Evolutionary conservation across 2,888 invertebrate genomes (phyloP).

Genomic region (Seladonia tumulorum): DNA sequence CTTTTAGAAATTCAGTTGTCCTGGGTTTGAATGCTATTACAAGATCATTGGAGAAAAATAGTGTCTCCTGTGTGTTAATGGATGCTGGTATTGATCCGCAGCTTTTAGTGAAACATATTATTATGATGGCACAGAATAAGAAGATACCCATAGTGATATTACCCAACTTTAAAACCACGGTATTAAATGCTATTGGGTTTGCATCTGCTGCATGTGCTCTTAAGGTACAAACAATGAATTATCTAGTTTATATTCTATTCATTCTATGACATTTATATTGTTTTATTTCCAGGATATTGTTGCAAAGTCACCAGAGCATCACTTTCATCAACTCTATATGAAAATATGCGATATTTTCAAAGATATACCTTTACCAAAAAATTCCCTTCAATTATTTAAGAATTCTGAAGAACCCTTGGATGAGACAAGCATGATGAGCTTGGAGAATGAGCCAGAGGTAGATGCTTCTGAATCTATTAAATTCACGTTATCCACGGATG

Average conservation of each 20-base stretch:
- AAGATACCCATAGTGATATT: slow-evolving; percentile 77
- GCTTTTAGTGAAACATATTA: slow-evolving; percentile 78
- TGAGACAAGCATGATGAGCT: not conserved
- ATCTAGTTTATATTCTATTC: slow-evolving; percentile 4
- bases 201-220: slow-evolving; percentile 76
- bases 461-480: slow-evolving; percentile 2
- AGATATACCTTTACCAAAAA: slow-evolving; percentile 45
- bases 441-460: not conserved
- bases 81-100: slow-evolving; percentile 77
- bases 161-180: slow-evolving; percentile 76
- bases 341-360: slow-evolving; percentile 65
- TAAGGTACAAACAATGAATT: slow-evolving; percentile 71
- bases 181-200: slow-evolving; percentile 74
- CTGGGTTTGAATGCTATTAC: slow-evolving; percentile 81
- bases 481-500: slow-evolving; percentile 65
- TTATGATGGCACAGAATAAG: slow-evolving; percentile 78
- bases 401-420: slow-evolving; percentile 31
- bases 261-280: slow-evolving; percentile 2
- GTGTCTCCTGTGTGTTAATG: slow-evolving; percentile 75
- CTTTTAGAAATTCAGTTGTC: slow-evolving; percentile 72
- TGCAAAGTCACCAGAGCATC: slow-evolving; percentile 52
- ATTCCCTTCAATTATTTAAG: slow-evolving; percentile 41
- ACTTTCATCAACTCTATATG: slow-evolving; percentile 71
- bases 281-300: slow-evolving; percentile 68
- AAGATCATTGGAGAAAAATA: slow-evolving; percentile 77